Evolutionary conservation across 2,113 vertebrate genomes (phyloP), one percentile per base, ranked within the genome.

Genomic region (Sebastes fasciatus): DNA sequence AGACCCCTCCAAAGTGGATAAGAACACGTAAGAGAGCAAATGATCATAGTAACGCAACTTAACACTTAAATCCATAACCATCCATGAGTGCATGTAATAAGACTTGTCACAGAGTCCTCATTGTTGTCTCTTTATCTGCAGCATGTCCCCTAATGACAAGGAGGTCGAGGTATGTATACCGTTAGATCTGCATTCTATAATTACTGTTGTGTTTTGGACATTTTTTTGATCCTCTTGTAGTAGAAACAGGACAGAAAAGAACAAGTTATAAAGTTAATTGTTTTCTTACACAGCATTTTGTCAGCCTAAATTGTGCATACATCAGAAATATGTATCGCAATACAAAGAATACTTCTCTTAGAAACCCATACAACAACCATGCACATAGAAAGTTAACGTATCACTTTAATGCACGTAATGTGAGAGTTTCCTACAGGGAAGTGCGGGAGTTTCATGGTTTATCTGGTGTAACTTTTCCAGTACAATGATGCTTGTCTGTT

Each of bases 121-220:
- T 68, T 49, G 26, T 48, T 69, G 4, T 80, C 10, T 83, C 79
- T 90, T 85, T 74, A 51, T 64, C 88, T 83, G 14, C 93, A 99
- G 97, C 78, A 83, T 91, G 9, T 96, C 96, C 1, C 92, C 95
- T 2, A 98, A 40, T 76, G 97, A 99, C 74, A 98, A 98, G 77
- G 97, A 99, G 80, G 96, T 99, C 1, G 98, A 99, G 97, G 98
- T 99, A 92, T 94, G 95, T 84, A 11, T 21, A 19, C 3, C 0
- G 21, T 55, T 23, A 7, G 12, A 58, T 13, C 46, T 61, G 19
- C 14, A 5, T 51, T 49, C 40, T 46, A 16, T 55, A 1, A 21
- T 13, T 52, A 21, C 4, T 40, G 9, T 10, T 34, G n/a, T 46
- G 70, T 62, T n/a, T 8, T 5, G 17, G 19, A 11, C 26, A 21